A percentile compares a stretch with the other conserved stretches of the same genome.
Conservation (phyloP, 2,888 invertebrate species). For the Lapara coniferarum region DNA sequence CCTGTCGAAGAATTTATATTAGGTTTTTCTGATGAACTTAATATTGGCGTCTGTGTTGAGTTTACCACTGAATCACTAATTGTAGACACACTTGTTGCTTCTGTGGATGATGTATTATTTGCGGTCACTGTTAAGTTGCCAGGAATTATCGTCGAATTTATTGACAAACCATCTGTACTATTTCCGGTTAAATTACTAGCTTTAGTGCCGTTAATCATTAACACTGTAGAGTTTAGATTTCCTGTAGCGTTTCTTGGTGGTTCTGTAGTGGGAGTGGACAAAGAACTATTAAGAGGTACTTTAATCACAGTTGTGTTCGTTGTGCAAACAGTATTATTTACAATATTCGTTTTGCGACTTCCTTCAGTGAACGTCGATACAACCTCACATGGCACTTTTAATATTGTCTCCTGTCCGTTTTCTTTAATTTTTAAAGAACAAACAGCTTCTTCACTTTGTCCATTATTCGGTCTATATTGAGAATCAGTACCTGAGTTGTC, state of each 20-base stretch:
- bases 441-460: constrained; percentile 54
- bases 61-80: constrained; percentile 15
- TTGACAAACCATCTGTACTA: neutral
- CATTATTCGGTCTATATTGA: constrained; percentile 38
- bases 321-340: constrained; percentile 59
- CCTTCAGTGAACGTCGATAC: constrained; percentile 73
- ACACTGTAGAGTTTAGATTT: neutral
- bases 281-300: constrained; percentile 27
- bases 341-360: constrained; percentile 48
- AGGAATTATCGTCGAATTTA: constrained; percentile 18
- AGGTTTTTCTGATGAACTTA: neutral
- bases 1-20: neutral
- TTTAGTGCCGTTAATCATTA: neutral
- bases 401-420: constrained; percentile 52
- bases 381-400: constrained; percentile 76
- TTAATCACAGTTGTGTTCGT: constrained; percentile 56
- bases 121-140: neutral
- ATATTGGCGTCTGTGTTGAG: constrained; percentile 28
- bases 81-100: neutral
- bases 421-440: constrained; percentile 68
- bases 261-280: neutral
- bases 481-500: constrained; percentile 33
- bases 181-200: constrained; percentile 2
- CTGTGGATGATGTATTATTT: neutral
- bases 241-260: neutral